Evolutionary conservation across 2,113 vertebrate genomes (phyloP).

Genomic region (Saguinus imperator): DNA sequence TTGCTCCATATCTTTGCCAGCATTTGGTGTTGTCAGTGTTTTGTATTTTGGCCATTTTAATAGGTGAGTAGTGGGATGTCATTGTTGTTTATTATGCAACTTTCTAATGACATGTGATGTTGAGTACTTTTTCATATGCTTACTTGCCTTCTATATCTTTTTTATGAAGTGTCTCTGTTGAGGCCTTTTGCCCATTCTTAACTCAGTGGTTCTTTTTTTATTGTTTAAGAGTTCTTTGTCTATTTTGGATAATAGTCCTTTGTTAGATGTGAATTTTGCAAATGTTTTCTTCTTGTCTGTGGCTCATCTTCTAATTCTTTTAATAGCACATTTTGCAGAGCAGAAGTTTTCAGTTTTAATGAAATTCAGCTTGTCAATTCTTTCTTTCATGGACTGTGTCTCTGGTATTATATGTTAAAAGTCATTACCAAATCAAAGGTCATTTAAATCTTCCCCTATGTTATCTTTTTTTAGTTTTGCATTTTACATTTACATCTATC

Average conservation of each 20-base stretch:
- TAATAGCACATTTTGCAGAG: not conserved
- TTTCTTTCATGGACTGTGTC: not conserved
- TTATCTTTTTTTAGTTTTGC: not conserved
- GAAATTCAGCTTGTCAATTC: not conserved
- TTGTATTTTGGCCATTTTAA: not conserved
- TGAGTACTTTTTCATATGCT: not conserved
- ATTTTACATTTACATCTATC: not conserved
- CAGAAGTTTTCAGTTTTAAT: not conserved
- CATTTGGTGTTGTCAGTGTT: not conserved
- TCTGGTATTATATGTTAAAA: not conserved
- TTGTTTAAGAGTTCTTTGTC: not conserved
- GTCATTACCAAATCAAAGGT: not conserved
- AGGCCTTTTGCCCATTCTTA: not conserved
- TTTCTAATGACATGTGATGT: not conserved
- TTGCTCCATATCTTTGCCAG: not conserved
- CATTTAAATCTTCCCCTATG: not conserved
- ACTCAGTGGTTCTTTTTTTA: not conserved
- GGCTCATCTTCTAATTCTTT: not conserved
- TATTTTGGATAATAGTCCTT: not conserved
- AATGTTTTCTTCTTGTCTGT: not conserved
- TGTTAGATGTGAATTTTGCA: not conserved
- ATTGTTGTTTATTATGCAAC: not conserved
- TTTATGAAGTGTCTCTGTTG: not conserved
- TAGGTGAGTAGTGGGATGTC: not conserved
- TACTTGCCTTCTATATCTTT: not conserved